Conservation (phyloP, 2,797 vertebrate species). For the Anomalospiza imberbis region DNA sequence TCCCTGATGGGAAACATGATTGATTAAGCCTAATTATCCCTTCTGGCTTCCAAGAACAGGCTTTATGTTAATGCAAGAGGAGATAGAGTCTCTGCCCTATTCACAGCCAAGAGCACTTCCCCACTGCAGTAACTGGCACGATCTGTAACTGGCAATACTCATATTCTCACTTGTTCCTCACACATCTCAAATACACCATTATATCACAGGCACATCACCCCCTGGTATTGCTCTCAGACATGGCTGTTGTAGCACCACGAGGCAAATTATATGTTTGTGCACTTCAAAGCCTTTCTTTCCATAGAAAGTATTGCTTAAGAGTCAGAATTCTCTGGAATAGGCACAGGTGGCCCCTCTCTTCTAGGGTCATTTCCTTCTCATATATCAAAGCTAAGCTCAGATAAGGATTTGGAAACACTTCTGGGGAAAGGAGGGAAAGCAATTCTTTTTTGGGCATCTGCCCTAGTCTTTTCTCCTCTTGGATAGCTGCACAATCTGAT, state of each 20-base stretch:
- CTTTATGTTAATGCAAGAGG: not conserved
- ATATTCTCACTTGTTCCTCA: not conserved
- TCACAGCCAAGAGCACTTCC: not conserved
- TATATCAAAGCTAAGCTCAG: not conserved
- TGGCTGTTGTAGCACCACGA: not conserved
- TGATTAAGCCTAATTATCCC: slow-evolving; percentile 27
- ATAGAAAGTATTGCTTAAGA: not conserved
- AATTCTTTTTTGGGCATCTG: not conserved
- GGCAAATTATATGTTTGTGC: not conserved
- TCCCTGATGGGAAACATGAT: not conserved
- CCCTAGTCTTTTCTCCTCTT: not conserved
- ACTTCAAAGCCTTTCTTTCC: not conserved
- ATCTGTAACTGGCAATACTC: not conserved
- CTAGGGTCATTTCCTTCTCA: slow-evolving; percentile 7
- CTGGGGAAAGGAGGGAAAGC: not conserved
- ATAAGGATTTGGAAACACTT: slow-evolving; percentile 16
- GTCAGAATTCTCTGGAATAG: not conserved
- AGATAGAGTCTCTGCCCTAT: not conserved
- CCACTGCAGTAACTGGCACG: rapidly evolving
- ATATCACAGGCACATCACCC: not conserved
- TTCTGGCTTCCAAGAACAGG: slow-evolving; percentile 16
- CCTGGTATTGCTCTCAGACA: rapidly evolving
- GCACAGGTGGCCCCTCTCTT: not conserved
- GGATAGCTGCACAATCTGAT: not conserved
- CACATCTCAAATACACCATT: not conserved